Conservation (phyloP, 2,113 vertebrate genomes). For the Pituophis catenifer region DNA sequence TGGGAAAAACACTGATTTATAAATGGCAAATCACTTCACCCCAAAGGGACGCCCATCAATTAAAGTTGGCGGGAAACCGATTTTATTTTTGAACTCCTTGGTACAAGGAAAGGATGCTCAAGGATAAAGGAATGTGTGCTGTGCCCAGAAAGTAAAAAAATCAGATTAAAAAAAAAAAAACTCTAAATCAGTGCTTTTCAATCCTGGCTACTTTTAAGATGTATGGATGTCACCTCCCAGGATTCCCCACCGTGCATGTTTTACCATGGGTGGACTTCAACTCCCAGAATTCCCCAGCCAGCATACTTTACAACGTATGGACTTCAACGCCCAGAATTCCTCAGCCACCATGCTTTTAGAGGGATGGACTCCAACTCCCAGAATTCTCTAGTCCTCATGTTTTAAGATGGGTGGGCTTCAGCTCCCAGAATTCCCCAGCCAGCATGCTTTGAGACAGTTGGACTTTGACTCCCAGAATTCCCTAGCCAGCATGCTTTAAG, state of each 20-base stretch:
- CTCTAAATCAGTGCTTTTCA: not conserved
- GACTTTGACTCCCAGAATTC: not conserved
- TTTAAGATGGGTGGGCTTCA: not conserved
- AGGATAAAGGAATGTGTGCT: no score
- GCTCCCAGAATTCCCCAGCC: not conserved
- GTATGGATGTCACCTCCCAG: not conserved
- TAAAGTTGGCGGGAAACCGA: not conserved
- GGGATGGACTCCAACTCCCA: not conserved
- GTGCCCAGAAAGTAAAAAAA: not conserved
- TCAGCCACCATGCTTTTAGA: not conserved
- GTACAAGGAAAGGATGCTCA: not conserved
- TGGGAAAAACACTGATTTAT: not conserved
- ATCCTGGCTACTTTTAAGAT: not conserved
- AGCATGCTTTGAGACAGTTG: not conserved
- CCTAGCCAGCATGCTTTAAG: not conserved
- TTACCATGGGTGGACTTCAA: not conserved
- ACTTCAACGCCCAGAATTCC: not conserved
- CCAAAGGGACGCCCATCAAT: not conserved
- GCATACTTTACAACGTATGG: not conserved
- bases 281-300: not conserved
- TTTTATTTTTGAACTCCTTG: not conserved
- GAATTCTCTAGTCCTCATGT: not conserved
- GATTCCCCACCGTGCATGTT: no score
- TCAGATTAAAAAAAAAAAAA: not conserved
- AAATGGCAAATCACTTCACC: conserved; percentile 8